These are phyloP conservation scores for Onychomys arenicola DNA, from an alignment of 2,797 vertebrate genomes.

Conservation along the genomic window DNA sequence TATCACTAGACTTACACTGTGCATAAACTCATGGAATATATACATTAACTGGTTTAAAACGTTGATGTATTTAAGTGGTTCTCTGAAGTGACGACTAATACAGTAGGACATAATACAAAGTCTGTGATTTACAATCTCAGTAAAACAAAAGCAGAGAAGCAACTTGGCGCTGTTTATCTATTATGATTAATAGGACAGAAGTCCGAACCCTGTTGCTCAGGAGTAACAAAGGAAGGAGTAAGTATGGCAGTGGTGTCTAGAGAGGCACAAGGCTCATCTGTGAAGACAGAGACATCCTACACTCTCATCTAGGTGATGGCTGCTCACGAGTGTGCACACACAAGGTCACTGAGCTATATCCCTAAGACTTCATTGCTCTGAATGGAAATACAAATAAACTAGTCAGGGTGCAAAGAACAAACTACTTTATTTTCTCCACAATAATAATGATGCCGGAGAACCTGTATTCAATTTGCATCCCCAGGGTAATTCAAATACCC, in stretches of 20 bases:
- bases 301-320: background rate
- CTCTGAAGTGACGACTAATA: background rate
- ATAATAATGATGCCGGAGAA: background rate
- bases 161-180: background rate
- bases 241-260: background rate
- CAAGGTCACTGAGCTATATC: background rate
- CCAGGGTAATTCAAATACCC: background rate
- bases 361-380: slow-evolving; percentile 30
- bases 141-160: slow-evolving; percentile 6
- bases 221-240: rapidly evolving
- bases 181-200: background rate
- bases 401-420: background rate
- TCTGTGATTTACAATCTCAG: slow-evolving; percentile 55
- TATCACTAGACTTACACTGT: background rate
- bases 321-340: background rate
- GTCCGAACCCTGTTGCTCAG: background rate
- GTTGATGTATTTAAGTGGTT: slow-evolving; percentile 43
- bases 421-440: slow-evolving; percentile 38
- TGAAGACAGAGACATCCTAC: background rate
- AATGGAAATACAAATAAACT: slow-evolving; percentile 43
- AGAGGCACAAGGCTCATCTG: background rate
- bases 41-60: slow-evolving; percentile 27
- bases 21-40: background rate
- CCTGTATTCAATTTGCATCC: background rate
- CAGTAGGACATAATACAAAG: background rate